phyloP scores from a whole-genome alignment of 2,888 invertebrate genomes.

The Eudasyphora cyanicolor region DNA sequence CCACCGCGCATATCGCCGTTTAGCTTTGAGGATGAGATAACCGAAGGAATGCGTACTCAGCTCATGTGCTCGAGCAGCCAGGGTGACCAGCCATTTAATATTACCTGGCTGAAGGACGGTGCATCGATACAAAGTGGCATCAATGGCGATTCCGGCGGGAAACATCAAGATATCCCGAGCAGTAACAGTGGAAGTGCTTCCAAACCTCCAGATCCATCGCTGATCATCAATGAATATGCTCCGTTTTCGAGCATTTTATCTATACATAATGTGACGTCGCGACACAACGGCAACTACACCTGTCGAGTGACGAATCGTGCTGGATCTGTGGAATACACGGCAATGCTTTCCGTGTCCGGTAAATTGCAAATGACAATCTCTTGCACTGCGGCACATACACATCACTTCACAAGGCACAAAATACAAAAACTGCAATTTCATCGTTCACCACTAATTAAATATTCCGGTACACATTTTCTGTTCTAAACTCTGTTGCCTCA shows the following conservation, averaged over 20 bases:
- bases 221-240: slow-evolving; percentile 82
- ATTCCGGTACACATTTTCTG: slow-evolving; percentile 15
- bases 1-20: slow-evolving; percentile 90
- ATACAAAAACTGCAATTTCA: slow-evolving; percentile 49
- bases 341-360: slow-evolving; percentile 82
- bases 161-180: slow-evolving; percentile 19
- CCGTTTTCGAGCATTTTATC: slow-evolving; percentile 81
- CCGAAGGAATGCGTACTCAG: slow-evolving; percentile 90
- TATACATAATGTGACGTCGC: slow-evolving; percentile 80
- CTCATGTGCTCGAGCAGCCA: slow-evolving; percentile 83
- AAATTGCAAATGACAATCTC: slow-evolving; percentile 68
- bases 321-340: slow-evolving; percentile 81
- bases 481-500: too few relatives aligned
- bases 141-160: slow-evolving; percentile 47
- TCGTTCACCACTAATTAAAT: slow-evolving; percentile 36
- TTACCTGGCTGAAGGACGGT: slow-evolving; percentile 81
- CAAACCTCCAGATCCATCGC: slow-evolving; percentile 73
- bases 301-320: slow-evolving; percentile 79
- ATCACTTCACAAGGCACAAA: slow-evolving; percentile 59
- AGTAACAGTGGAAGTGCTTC: slow-evolving; percentile 24
- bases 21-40: slow-evolving; percentile 89
- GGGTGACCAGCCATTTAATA: slow-evolving; percentile 82
- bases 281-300: slow-evolving; percentile 80
- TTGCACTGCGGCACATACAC: slow-evolving; percentile 58
- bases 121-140: slow-evolving; percentile 77